Conservation (phyloP, 2,888 invertebrate genomes). For the Halocaridina rubra region DNA sequence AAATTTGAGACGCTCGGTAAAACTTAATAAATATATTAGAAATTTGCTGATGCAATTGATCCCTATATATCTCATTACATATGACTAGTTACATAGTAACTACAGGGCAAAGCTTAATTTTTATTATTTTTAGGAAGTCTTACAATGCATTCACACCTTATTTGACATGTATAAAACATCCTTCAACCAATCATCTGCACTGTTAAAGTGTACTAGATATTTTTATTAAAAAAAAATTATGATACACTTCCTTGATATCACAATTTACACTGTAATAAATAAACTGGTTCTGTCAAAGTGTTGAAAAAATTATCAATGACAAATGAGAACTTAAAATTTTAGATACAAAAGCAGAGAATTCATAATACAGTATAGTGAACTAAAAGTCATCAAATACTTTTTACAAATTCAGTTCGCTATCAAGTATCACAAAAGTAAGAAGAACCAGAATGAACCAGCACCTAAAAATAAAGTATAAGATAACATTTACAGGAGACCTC, state of each 20-base stretch:
- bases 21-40: no score
- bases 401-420: neutral
- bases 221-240: neutral
- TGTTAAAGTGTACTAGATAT: neutral
- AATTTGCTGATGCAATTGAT: slow-evolving; percentile 8
- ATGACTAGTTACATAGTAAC: slow-evolving; percentile 58
- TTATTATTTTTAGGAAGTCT: neutral
- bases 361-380: no score
- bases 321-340: neutral
- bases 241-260: neutral
- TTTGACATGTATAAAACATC: neutral
- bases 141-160: neutral
- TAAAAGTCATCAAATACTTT: neutral
- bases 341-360: no score
- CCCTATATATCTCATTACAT: slow-evolving; percentile 32
- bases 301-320: neutral
- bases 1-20: no score
- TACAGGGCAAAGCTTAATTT: slow-evolving; percentile 22
- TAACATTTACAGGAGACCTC: slow-evolving; percentile 44
- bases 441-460: slow-evolving; percentile 18
- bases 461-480: neutral
- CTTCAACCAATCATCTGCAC: neutral
- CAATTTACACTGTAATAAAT: neutral
- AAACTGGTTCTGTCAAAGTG: neutral
- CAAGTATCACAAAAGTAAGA: slow-evolving; percentile 16